Conservation (phyloP, 2,797 vertebrate genomes). For the Sibirionetta formosa region DNA sequence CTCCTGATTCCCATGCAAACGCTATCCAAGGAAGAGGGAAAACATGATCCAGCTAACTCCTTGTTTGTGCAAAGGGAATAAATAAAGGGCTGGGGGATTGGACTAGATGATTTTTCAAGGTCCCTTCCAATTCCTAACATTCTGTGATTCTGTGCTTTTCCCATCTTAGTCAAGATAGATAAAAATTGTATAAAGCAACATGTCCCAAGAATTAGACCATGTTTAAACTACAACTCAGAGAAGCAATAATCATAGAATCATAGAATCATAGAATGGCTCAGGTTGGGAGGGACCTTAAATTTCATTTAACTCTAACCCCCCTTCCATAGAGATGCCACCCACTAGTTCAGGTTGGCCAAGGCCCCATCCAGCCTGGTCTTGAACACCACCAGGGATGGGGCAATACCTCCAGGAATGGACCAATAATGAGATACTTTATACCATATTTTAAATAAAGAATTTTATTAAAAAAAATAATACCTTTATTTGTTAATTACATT, state of each 20-base stretch:
- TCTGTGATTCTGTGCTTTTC: not conserved
- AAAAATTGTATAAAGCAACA: not conserved
- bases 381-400: too few species aligned
- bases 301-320: too few species aligned
- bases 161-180: not conserved
- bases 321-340: too few species aligned
- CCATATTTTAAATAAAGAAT: not conserved
- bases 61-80: not conserved
- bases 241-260: not conserved
- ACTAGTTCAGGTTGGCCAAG: too few species aligned
- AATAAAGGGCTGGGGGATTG: not conserved
- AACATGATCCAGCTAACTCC: not conserved
- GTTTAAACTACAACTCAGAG: conserved; percentile 18
- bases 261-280: too few species aligned
- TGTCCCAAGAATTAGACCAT: not conserved
- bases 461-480: not conserved
- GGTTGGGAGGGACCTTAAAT: too few species aligned
- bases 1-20: not conserved
- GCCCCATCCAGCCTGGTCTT: too few species aligned
- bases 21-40: not conserved
- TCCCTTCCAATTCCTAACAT: too few species aligned
- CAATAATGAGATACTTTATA: not conserved
- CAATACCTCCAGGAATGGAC: too few species aligned
- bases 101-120: too few species aligned
- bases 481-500: conserved; percentile 68